Percentiles rank a stretch among this genome's conserved stretches.
Conservation (phyloP, 1,140 invertebrate genomes). For the Capitella teleta region DNA sequence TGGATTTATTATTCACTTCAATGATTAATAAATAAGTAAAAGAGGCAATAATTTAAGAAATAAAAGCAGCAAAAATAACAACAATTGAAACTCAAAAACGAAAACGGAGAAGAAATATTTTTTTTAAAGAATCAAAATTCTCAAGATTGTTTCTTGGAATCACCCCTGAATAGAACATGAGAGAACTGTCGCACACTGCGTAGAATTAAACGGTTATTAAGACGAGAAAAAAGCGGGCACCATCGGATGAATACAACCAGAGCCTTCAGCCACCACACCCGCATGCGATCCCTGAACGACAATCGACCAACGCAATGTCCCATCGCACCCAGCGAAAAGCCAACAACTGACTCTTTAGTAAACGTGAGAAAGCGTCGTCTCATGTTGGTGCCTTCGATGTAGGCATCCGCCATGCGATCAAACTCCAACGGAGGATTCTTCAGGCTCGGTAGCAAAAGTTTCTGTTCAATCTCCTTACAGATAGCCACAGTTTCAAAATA, state of each 20-base stretch:
- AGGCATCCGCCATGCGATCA: constrained; percentile 17
- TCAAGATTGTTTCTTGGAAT: too few relatives aligned
- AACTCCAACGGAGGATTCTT: constrained; percentile 16
- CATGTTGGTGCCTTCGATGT: constrained; percentile 14
- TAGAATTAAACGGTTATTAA: not conserved
- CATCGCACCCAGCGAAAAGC: not conserved
- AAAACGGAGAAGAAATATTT: too few relatives aligned
- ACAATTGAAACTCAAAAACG: too few relatives aligned
- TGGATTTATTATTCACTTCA: too few relatives aligned
- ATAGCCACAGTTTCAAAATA: constrained; percentile 38
- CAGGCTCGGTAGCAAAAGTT: constrained; percentile 16
- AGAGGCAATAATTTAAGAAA: too few relatives aligned
- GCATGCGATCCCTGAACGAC: not conserved
- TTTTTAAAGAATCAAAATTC: too few relatives aligned
- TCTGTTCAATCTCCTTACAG: constrained; percentile 20
- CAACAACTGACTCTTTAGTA: not conserved
- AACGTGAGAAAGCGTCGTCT: not conserved
- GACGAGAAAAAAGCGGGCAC: not conserved
- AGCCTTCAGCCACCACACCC: not conserved
- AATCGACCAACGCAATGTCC: not conserved
- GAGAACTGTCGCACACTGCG: too few relatives aligned
- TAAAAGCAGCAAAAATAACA: too few relatives aligned
- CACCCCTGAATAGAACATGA: too few relatives aligned
- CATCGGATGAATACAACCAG: not conserved
- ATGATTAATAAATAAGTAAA: too few relatives aligned